These are phyloP conservation scores for Siniperca knerii DNA, from an alignment of 2,113 vertebrate species.

Conservation along the genomic window DNA sequence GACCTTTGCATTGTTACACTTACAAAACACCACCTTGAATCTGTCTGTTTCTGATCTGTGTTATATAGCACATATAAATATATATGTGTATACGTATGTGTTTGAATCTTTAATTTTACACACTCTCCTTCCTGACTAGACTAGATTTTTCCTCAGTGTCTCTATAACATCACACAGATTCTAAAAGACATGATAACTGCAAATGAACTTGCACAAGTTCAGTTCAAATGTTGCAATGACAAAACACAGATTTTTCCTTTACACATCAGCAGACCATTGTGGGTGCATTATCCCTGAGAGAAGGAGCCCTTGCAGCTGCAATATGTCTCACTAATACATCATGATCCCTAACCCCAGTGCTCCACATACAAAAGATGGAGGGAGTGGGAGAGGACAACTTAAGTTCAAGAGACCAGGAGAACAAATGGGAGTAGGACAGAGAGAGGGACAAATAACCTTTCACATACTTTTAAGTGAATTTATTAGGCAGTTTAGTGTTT, in stretches of 20 bases:
- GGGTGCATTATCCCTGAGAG: constrained; percentile 66
- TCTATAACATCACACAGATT: not conserved
- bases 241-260: constrained; percentile 47
- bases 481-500: constrained; percentile 45
- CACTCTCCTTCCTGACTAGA: constrained; percentile 2
- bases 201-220: constrained; percentile 19
- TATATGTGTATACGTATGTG: not conserved
- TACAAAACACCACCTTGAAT: constrained; percentile 44
- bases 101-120: constrained; percentile 15
- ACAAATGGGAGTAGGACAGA: constrained; percentile 70
- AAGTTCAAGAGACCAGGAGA: constrained; percentile 77
- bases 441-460: constrained; percentile 67
- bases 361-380: constrained; percentile 76
- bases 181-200: not conserved
- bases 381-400: constrained; percentile 78
- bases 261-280: constrained; percentile 59
- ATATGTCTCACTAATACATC: constrained; percentile 82
- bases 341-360: constrained; percentile 77
- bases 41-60: constrained; percentile 28
- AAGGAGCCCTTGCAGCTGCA: constrained; percentile 77
- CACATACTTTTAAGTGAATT: constrained; percentile 65
- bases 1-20: constrained; percentile 48
- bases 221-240: constrained; percentile 23
- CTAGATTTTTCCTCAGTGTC: not conserved
- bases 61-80: too few species aligned